Base-by-base conservation (phyloP, 2,113 vertebrate genomes). In the Stegostoma tigrinum region DNA sequence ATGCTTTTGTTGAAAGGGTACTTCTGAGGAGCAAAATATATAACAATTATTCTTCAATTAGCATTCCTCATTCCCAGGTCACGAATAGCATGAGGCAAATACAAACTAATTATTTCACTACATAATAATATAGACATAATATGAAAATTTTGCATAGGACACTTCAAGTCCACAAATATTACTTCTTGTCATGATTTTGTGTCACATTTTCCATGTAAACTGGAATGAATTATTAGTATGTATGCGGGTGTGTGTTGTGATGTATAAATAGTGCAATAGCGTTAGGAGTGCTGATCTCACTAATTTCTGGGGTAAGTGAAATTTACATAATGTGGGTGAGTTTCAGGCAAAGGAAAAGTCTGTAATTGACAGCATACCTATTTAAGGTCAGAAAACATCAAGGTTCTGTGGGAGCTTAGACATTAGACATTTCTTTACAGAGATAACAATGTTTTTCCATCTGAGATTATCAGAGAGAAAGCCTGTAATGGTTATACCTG, bases 271-370 rank as follows among this genome's bases (percentile, higher is more conserved):
- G 87, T 55, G 34, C n/a, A 90, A 61, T 27, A 61, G 21, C 61
- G 23, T 61, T 30, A 5, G 87, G 52, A 61, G 55, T 34, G 52
- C 87, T 90, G 52, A 90, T 90, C 52, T 90, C 87, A 90, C 52
- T 90, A 30, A 90, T n/a, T 30, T 90, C 15, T 15, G 30, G 52
- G 87, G 10, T 61, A 38, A 90, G 27, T 90, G 87, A 12, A 90
- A 90, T 61, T 55, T 64, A 90, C 87, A 61, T 91, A 91, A 91
- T 91, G 87, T 64, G 52, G 30, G 55, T n/a, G 55, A 91, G 27
- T 91, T 64, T 64, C 30, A 64, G 55, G 45, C 2, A 48, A 7
- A 55, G 21, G 52, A 3, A 8, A 89, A 14, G 30, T 89, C 48
- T 89, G 48, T 34, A 23, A 42, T 87, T 89, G 86, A 61, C 24